phyloP scores from a whole-genome alignment of 37 sponge, comb jelly and placozoan genomes.

The Dysidea cf. avara region DNA sequence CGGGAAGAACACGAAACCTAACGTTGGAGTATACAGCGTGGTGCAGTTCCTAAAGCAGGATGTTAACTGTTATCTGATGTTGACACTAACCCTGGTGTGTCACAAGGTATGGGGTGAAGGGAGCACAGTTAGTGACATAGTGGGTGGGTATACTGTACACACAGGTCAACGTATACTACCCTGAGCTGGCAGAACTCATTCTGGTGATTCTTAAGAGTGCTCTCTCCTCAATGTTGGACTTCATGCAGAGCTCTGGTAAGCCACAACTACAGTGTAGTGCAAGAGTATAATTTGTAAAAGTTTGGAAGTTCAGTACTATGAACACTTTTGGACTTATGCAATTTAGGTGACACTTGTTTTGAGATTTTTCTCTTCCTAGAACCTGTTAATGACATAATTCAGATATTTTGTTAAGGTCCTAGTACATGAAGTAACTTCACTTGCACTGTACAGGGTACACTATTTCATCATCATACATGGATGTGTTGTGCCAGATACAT shows the following conservation, averaged over 20 bases:
- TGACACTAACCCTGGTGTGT: conserved; percentile 40
- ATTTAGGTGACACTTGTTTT: too few species aligned
- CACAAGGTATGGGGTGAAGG: conserved; percentile 41
- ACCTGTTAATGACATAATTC: too few species aligned
- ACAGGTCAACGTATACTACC: conserved; percentile 53
- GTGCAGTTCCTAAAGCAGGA: conserved; percentile 62
- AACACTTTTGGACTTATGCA: too few species aligned
- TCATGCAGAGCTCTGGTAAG: conserved; percentile 35
- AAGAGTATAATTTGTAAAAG: too few species aligned
- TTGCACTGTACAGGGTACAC: too few species aligned
- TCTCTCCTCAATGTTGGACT: conserved; percentile 1
- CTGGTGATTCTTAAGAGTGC: conserved; percentile 62
- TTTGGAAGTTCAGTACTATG: too few species aligned
- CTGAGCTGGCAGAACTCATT: conserved; percentile 66
- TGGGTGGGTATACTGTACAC: neutral
- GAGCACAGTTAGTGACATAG: neutral
- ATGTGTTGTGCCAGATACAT: too few species aligned
- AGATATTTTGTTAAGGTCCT: too few species aligned
- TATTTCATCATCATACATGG: too few species aligned
- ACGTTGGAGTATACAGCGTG: conserved; percentile 5
- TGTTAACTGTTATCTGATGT: conserved; percentile 37
- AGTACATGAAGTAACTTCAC: too few species aligned
- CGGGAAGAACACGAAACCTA: too few species aligned
- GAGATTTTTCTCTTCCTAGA: too few species aligned
- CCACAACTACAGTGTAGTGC: neutral